Evolutionary conservation across 2,888 invertebrate species (phyloP).

Genomic region (Chaetoderma sp.): DNA sequence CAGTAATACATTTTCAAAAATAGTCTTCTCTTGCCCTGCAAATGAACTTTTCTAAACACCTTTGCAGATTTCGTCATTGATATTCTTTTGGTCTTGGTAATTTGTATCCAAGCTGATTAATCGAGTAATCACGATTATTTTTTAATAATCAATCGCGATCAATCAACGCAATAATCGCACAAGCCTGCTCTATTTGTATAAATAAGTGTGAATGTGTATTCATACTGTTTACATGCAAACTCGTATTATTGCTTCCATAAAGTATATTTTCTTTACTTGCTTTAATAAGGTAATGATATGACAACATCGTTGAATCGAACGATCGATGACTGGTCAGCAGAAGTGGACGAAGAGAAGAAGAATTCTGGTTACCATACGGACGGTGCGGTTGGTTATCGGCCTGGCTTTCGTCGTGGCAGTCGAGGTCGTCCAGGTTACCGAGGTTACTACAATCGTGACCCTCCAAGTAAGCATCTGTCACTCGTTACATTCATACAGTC

Average conservation of each 20-base stretch:
- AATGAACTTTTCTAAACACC: too few relatives aligned
- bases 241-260: too few relatives aligned
- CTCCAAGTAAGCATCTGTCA: not conserved
- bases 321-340: slow-evolving; percentile 61
- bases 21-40: too few relatives aligned
- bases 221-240: slow-evolving; percentile 1
- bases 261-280: too few relatives aligned
- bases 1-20: too few relatives aligned
- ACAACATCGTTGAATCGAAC: slow-evolving; percentile 32
- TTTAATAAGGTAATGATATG: slow-evolving; percentile 43
- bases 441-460: not conserved
- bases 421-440: slow-evolving; percentile 75
- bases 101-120: too few relatives aligned
- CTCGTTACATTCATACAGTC: not conserved
- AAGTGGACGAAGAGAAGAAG: slow-evolving; percentile 53
- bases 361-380: slow-evolving; percentile 63
- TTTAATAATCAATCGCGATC: too few relatives aligned
- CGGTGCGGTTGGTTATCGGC: slow-evolving; percentile 68
- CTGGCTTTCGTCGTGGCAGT: slow-evolving; percentile 74
- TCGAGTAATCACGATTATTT: too few relatives aligned
- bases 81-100: too few relatives aligned
- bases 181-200: too few relatives aligned
- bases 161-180: too few relatives aligned
- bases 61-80: too few relatives aligned
- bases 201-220: not conserved